phyloP scores from a whole-genome alignment of 2,888 invertebrate species.

The Lepidocyrtoides sp. region DNA sequence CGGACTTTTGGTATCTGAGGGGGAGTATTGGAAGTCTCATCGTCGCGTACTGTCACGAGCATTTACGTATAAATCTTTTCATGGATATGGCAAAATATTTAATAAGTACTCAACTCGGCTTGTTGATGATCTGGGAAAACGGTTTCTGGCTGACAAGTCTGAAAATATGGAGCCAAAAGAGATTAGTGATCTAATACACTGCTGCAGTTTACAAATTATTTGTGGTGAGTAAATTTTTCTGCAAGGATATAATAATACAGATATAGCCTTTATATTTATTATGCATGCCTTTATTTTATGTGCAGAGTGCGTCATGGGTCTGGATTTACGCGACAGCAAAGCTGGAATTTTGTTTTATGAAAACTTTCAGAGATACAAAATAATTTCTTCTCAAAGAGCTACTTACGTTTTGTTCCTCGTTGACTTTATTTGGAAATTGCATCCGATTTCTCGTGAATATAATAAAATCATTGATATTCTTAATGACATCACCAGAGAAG shows the following conservation, averaged over 20 bases:
- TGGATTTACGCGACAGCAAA: constrained; percentile 23
- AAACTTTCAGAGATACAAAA: constrained; percentile 37
- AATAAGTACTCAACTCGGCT: background rate
- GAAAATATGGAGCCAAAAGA: background rate
- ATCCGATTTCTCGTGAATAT: constrained; percentile 40
- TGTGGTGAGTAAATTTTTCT: no score
- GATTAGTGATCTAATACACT: constrained; percentile 35
- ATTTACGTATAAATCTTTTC: constrained; percentile 42
- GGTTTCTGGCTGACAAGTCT: background rate
- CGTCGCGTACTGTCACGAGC: background rate
- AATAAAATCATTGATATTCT: background rate
- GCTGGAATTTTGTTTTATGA: constrained; percentile 16
- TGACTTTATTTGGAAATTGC: constrained; percentile 54
- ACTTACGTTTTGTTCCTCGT: background rate
- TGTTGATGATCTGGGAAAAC: background rate
- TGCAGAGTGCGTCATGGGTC: constrained; percentile 38
- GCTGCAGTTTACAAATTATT: constrained; percentile 53
- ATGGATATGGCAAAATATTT: background rate
- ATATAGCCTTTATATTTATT: background rate
- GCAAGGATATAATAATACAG: background rate
- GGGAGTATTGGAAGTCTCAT: constrained; percentile 51
- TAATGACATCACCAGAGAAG: constrained; percentile 34
- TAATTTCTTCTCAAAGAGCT: background rate
- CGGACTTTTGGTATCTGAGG: constrained; percentile 38
- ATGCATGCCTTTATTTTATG: no score